A percentile compares a stretch with the other conserved stretches of the same genome.
Evolutionary conservation across 2,797 vertebrate genomes (phyloP).

Genomic region (Lepus townsendii): DNA sequence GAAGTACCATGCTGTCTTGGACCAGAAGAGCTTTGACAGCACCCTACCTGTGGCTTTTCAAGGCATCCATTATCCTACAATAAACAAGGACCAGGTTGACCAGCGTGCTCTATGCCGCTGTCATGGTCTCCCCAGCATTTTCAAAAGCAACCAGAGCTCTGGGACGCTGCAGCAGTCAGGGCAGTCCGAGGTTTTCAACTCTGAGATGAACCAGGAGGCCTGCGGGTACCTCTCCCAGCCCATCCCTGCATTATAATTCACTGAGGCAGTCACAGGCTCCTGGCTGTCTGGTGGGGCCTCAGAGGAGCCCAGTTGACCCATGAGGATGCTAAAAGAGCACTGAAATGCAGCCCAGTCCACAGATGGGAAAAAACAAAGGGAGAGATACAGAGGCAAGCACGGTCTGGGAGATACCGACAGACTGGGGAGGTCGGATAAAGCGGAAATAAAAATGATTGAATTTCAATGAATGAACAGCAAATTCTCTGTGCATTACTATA

Average conservation of each 20-base stretch:
- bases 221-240: too few relatives aligned
- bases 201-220: background rate
- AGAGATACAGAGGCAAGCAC: background rate
- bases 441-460: background rate
- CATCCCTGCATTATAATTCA: background rate
- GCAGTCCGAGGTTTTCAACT: background rate
- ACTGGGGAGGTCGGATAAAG: background rate
- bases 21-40: background rate
- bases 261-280: background rate
- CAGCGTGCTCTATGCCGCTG: background rate
- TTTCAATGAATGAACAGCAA: background rate
- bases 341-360: background rate
- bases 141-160: background rate
- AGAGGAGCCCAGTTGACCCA: background rate
- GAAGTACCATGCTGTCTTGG: background rate
- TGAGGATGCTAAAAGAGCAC: background rate
- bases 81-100: slow-evolving; percentile 7
- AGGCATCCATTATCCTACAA: background rate
- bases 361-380: background rate
- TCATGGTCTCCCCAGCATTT: background rate
- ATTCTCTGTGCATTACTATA: background rate
- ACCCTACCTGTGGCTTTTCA: background rate
- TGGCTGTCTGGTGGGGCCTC: background rate
- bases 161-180: background rate
- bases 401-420: background rate